Percentiles rank a stretch among this genome's conserved stretches.
phyloP scores from a whole-genome alignment of 2,113 vertebrate genomes.

The Siniperca knerii region DNA sequence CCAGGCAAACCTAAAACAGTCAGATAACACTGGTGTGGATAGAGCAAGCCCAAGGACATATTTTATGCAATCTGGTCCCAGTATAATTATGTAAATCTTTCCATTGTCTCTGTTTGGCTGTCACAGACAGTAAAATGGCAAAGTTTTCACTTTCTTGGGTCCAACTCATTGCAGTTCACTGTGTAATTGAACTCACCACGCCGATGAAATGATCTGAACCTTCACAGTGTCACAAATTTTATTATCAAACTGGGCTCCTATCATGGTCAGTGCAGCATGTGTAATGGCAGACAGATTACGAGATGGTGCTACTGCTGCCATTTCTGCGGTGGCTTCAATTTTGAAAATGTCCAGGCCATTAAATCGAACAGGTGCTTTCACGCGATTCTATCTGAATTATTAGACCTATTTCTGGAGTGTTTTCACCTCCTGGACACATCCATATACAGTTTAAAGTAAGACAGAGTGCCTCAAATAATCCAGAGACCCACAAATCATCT shows the following conservation, averaged over 20 bases:
- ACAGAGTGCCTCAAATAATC: conserved; percentile 21
- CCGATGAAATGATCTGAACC: conserved; percentile 14
- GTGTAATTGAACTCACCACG: conserved; percentile 19
- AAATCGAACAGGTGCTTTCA: conserved; percentile 31
- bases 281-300: conserved; percentile 13
- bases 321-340: conserved; percentile 30
- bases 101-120: conserved; percentile 30
- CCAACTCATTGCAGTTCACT: background rate
- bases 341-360: conserved; percentile 44
- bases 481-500: conserved; percentile 28
- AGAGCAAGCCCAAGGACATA: background rate
- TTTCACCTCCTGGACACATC: conserved; percentile 3
- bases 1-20: conserved; percentile 9
- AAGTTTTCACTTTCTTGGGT: conserved; percentile 13
- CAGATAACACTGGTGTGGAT: background rate
- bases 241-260: background rate
- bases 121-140: background rate
- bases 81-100: conserved; percentile 53
- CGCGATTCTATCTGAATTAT: conserved; percentile 32
- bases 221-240: conserved; percentile 8
- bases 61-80: conserved; percentile 19
- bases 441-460: conserved; percentile 29
- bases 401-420: conserved; percentile 21
- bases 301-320: conserved; percentile 12
- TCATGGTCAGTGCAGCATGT: conserved; percentile 19